These are phyloP conservation scores for Pipistrellus pipistrellus DNA, from an alignment of 2,797 vertebrate species.

Conservation along the genomic window DNA sequence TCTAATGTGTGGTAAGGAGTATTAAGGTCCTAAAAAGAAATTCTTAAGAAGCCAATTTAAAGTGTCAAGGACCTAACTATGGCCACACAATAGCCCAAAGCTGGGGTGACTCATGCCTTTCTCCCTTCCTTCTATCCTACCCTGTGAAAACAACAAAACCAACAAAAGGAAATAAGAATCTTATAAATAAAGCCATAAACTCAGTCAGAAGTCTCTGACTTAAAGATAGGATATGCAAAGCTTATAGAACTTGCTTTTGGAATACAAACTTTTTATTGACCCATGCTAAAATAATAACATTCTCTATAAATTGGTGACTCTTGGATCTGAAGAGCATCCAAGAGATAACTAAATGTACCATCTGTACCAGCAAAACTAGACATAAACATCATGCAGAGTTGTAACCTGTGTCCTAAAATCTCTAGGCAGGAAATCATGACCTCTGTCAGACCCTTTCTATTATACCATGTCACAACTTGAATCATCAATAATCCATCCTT, in stretches of 20 bases:
- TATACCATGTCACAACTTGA: neutral
- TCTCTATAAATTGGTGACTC: neutral
- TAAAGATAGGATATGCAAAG: neutral
- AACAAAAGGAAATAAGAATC: neutral
- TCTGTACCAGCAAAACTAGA: neutral
- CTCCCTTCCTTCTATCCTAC: too few relatives aligned
- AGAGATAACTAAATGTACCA: neutral
- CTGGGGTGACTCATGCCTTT: neutral
- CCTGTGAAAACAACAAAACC: neutral
- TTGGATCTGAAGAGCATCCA: neutral
- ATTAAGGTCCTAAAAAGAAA: neutral
- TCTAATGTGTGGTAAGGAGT: neutral
- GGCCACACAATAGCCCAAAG: neutral
- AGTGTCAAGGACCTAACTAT: neutral
- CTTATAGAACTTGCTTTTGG: neutral
- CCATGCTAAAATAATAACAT: neutral
- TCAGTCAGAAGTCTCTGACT: neutral
- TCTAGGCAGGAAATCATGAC: neutral
- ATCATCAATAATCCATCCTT: neutral
- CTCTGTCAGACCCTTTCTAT: neutral
- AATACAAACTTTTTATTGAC: neutral
- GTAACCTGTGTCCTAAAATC: neutral
- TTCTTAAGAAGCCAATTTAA: neutral
- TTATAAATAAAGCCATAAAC: neutral
- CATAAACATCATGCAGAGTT: neutral